Evolutionary conservation across 2,888 invertebrate species (phyloP).

Genomic region (Eutolmus rufibarbis): DNA sequence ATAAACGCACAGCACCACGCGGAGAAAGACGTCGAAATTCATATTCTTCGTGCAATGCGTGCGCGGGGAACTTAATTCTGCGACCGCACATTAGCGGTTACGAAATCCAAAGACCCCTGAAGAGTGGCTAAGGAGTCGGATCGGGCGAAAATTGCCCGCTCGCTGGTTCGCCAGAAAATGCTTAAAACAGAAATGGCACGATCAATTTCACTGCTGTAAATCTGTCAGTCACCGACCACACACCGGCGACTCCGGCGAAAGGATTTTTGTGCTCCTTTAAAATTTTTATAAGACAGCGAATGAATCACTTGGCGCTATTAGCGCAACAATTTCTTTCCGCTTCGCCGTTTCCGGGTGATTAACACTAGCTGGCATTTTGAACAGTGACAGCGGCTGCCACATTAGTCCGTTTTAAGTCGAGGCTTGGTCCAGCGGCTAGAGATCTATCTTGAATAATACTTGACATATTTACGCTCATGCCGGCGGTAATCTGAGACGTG

Average conservation of each 20-base stretch:
- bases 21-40: neutral
- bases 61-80: slow-evolving; percentile 3
- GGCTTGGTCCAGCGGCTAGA: neutral
- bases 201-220: slow-evolving; percentile 20
- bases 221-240: slow-evolving; percentile 23
- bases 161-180: neutral
- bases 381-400: neutral
- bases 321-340: slow-evolving; percentile 9
- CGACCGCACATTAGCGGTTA: slow-evolving; percentile 31
- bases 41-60: slow-evolving; percentile 15
- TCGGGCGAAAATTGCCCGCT: neutral
- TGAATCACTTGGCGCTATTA: neutral
- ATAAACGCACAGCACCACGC: neutral
- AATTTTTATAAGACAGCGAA: neutral
- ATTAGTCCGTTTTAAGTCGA: neutral
- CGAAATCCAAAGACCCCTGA: slow-evolving; percentile 28
- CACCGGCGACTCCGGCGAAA: neutral
- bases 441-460: slow-evolving; percentile 15
- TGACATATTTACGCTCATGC: slow-evolving; percentile 30
- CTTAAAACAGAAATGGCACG: slow-evolving; percentile 1
- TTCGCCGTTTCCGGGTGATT: slow-evolving; percentile 23
- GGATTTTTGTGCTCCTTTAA: neutral
- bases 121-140: neutral
- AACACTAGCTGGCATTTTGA: neutral
- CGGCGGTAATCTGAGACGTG: neutral